These are phyloP conservation scores for Cotesia vestalis DNA, from an alignment of 1,140 invertebrate species.

Conservation along the genomic window DNA sequence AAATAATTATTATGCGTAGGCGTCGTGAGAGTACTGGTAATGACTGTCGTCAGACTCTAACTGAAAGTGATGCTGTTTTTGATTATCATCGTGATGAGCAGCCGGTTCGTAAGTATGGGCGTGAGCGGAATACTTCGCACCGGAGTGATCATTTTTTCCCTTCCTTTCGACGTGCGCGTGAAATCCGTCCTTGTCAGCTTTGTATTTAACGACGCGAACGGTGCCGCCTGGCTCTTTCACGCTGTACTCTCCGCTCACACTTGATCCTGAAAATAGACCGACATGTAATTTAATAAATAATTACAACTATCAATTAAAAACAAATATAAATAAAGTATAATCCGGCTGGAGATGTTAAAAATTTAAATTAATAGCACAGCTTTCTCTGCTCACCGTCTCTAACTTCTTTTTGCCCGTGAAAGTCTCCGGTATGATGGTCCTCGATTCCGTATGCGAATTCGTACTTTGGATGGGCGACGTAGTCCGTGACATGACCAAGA, in stretches of 20 bases:
- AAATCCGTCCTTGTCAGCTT: conserved; percentile 80
- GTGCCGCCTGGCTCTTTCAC: conserved; percentile 80
- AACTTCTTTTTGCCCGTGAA: conserved; percentile 66
- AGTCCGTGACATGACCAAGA: conserved; percentile 46
- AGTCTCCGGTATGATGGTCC: conserved; percentile 74
- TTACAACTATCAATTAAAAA: no score
- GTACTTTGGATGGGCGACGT: conserved; percentile 71
- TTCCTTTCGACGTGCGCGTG: conserved; percentile 76
- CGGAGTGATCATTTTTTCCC: conserved; percentile 65
- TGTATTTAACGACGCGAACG: conserved; percentile 78
- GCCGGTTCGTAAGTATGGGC: conserved; percentile 25
- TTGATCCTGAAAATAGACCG: conserved; percentile 47
- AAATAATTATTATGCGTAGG: neutral
- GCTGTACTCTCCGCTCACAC: conserved; percentile 75
- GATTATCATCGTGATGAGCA: conserved; percentile 21
- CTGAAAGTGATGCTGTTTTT: conserved; percentile 21
- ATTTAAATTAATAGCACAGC: conserved; percentile 12
- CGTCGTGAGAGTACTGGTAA: conserved; percentile 23
- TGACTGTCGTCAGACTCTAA: neutral
- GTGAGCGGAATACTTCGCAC: conserved; percentile 45
- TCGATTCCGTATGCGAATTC: conserved; percentile 76
- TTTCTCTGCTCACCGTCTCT: conserved; percentile 58
- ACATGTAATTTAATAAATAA: no score
- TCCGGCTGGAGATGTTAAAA: neutral
- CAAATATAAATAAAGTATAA: neutral